Percentiles rank a stretch among this genome's conserved stretches.
phyloP scores from a whole-genome alignment of 2,888 invertebrate species.

The Eupithecia dodoneata region DNA sequence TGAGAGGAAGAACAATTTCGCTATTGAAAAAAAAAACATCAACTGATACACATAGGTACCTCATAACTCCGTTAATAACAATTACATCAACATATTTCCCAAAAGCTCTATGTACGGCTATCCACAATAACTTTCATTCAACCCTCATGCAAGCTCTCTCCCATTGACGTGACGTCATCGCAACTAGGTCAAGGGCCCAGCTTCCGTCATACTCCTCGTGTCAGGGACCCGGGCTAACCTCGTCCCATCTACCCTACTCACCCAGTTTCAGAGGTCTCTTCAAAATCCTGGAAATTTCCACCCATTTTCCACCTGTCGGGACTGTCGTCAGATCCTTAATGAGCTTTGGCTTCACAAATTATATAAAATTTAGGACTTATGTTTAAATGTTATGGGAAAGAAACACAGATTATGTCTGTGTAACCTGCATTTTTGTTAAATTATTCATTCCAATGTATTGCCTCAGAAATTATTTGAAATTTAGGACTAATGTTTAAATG shows the following conservation, averaged over 20 bases:
- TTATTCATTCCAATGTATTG: too few relatives aligned
- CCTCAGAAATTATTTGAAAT: neutral
- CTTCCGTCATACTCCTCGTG: slow-evolving; percentile 43
- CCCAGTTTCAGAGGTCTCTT: slow-evolving; percentile 29
- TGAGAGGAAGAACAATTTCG: neutral
- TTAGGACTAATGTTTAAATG: neutral
- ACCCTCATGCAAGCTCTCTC: slow-evolving; percentile 15
- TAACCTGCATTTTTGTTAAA: neutral
- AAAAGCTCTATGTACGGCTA: neutral
- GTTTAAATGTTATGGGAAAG: neutral
- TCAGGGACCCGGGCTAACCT: slow-evolving; percentile 36
- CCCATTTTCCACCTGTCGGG: neutral
- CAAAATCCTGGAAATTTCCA: slow-evolving; percentile 5
- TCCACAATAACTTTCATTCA: slow-evolving; percentile 9
- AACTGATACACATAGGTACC: neutral
- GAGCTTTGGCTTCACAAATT: neutral
- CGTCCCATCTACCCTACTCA: slow-evolving; percentile 36
- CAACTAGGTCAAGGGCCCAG: slow-evolving; percentile 42
- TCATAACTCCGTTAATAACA: neutral
- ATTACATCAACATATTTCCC: neutral
- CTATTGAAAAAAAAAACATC: neutral
- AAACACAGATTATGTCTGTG: neutral
- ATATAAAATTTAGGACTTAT: neutral
- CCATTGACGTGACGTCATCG: slow-evolving; percentile 39
- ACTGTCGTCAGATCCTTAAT: neutral